Evolutionary conservation across 2,113 vertebrate genomes (phyloP), one percentile per base, ranked within the genome.

Genomic region (Neodontobutis hainanensis): DNA sequence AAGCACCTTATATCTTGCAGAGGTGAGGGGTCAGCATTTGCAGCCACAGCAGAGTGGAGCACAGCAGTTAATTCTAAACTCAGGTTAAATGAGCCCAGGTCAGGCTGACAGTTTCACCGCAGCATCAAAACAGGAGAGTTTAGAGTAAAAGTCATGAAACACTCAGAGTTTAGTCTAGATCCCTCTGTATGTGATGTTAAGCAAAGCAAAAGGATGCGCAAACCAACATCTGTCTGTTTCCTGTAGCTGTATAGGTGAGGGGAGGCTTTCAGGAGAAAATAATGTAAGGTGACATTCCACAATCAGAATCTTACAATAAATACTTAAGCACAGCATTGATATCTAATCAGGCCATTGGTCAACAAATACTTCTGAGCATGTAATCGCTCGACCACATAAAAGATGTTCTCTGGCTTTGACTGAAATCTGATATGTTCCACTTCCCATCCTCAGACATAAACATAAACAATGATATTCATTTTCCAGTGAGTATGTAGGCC

Each of bases 51-150:
- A 73, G 61, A 73, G 62, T 80, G 70, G 63, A 75, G 75, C 73
- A 71, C 70, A 73, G 76, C 81, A 83, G 70, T 84, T 81, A 75
- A 80, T 85, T 80, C 73, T 75, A 76, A 75, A 68, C 75, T 83
- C 77, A 63, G 86, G 73, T 84, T 77, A 80, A 79, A 86, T 89
- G 70, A 86, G 51, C 65, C 44, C 74, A 78, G 83, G 83, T 80
- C 77, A 56, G 32, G 62, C 61, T 75, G 79, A 73, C 77, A 68
- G 62, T 80, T 83, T 75, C 34, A 34, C 74, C 55, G 67, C 75
- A 81, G 73, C 10, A 38, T 12, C 51, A 40, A 61, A 70, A 15
- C 60, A 36, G 15, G 53, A 6, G 1, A 48, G 11, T 51, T 64
- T 55, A 44, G 56, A 16, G 52, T 42, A 34, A 67, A 9, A 52